Conservation (phyloP, 2,113 vertebrate genomes). For the Dolichallabes microphthalmus region DNA sequence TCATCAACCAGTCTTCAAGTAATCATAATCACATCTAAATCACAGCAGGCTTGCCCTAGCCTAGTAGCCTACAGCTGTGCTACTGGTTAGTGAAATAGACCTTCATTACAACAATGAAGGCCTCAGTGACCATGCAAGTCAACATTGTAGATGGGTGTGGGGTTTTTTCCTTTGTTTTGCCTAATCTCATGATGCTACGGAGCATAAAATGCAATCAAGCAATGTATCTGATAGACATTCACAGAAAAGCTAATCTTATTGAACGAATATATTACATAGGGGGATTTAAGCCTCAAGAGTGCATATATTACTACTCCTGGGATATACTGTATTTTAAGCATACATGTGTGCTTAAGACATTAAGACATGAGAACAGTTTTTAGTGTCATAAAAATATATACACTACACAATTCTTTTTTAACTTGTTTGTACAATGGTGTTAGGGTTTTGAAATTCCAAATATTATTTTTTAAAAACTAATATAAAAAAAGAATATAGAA, state of each 20-base stretch:
- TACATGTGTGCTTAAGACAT: background rate
- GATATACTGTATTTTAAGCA: too few species aligned
- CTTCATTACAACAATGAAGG: conserved; percentile 25
- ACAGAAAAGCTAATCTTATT: conserved; percentile 31
- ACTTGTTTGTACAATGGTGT: background rate
- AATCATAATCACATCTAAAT: conserved; percentile 48
- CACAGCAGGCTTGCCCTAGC: background rate
- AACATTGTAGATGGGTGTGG: background rate
- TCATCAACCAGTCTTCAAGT: conserved; percentile 59
- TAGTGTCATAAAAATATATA: background rate
- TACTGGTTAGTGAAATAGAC: conserved; percentile 19
- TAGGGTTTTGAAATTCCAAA: background rate
- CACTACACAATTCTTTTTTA: background rate
- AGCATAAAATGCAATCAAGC: conserved; percentile 44
- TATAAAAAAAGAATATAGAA: background rate
- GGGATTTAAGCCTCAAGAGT: background rate
- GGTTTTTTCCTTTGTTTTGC: conserved; percentile 9
- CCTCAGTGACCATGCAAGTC: conserved; percentile 22
- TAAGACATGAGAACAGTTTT: background rate
- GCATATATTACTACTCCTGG: background rate
- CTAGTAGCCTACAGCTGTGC: conserved; percentile 24
- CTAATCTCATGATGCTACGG: conserved; percentile 37
- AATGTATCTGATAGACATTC: conserved; percentile 8
- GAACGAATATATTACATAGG: background rate
- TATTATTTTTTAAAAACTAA: background rate